phyloP scores from a whole-genome alignment of 2,888 invertebrate genomes.

The Tigriopus californicus region DNA sequence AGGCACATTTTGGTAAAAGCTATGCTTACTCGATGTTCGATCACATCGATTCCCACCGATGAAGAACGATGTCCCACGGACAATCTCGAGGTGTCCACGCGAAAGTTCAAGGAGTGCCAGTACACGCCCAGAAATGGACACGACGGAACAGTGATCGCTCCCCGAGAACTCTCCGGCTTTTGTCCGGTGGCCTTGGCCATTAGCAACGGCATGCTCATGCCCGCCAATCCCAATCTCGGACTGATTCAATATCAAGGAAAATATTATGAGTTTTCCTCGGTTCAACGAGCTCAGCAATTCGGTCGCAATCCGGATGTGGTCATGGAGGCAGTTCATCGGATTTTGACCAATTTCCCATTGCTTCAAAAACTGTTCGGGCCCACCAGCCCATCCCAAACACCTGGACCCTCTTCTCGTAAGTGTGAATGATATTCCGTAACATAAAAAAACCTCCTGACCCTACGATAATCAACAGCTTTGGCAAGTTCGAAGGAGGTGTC shows the following conservation, averaged over 20 bases:
- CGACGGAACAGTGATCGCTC: neutral
- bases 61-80: neutral
- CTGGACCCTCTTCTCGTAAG: too few species aligned
- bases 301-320: neutral
- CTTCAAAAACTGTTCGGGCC: too few species aligned
- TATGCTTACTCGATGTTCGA: too few species aligned
- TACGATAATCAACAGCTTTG: too few species aligned
- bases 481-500: neutral
- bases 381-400: too few species aligned
- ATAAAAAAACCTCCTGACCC: too few species aligned
- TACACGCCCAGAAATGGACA: neutral
- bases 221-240: neutral
- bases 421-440: too few species aligned
- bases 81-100: neutral
- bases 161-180: neutral
- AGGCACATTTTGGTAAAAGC: too few species aligned
- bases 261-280: neutral
- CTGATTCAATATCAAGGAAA: neutral
- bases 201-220: neutral
- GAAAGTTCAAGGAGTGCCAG: neutral
- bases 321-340: neutral
- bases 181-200: conserved; percentile 7
- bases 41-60: neutral
- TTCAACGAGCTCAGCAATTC: neutral
- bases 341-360: too few species aligned